These are phyloP conservation scores for Melieria crassipennis DNA, from an alignment of 2,888 invertebrate genomes.

Conservation along the genomic window DNA sequence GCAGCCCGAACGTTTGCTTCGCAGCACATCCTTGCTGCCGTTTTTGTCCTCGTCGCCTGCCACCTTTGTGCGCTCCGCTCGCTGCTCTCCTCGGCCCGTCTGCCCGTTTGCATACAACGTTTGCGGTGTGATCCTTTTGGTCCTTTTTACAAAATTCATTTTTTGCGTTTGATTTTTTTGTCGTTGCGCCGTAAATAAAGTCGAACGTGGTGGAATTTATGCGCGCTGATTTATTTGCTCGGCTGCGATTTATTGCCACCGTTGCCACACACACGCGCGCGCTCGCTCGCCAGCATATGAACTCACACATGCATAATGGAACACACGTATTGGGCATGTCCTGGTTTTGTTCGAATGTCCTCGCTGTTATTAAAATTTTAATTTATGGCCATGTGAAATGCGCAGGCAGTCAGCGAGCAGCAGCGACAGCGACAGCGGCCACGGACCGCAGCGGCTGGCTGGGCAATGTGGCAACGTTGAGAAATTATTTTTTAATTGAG, in stretches of 20 bases:
- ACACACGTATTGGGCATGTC: constrained; percentile 57
- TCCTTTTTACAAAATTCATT: constrained; percentile 24
- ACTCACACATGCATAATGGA: constrained; percentile 3
- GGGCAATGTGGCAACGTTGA: constrained; percentile 33
- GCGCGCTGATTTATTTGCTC: constrained; percentile 63
- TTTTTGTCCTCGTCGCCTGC: too few relatives aligned
- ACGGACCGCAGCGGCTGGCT: constrained; percentile 4
- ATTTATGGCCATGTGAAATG: constrained; percentile 56
- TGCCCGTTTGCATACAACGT: constrained; percentile 35
- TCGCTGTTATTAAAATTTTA: constrained; percentile 61
- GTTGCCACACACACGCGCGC: constrained; percentile 43
- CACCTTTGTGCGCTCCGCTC: too few relatives aligned
- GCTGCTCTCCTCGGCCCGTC: background rate
- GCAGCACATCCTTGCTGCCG: too few relatives aligned
- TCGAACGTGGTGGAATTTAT: constrained; percentile 58
- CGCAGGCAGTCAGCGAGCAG: background rate
- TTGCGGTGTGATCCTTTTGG: constrained; percentile 11
- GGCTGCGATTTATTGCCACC: constrained; percentile 63
- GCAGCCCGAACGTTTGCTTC: too few relatives aligned
- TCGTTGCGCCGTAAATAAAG: constrained; percentile 46
- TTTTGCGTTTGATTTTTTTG: constrained; percentile 39
- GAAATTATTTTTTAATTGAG: constrained; percentile 60
- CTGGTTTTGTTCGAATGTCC: constrained; percentile 52
- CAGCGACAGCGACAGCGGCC: constrained; percentile 10
- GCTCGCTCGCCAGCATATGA: constrained; percentile 11